Percentiles rank a stretch among this genome's conserved stretches.
phyloP scores from a whole-genome alignment of 2,797 vertebrate genomes.

The Octomys mimax region DNA sequence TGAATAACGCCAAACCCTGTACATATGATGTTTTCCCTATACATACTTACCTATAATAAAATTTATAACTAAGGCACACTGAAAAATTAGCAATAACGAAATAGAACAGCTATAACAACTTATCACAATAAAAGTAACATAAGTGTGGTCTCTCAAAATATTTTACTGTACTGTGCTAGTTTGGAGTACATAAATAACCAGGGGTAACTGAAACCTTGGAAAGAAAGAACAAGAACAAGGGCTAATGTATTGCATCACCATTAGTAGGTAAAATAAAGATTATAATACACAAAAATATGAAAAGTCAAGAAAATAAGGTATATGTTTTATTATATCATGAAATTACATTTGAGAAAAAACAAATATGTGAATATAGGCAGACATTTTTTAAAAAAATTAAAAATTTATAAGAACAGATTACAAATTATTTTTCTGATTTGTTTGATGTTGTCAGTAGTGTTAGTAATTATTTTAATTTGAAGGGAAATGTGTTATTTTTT shows the following conservation, averaged over 20 bases:
- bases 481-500: not conserved
- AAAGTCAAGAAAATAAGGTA: slow-evolving; percentile 29
- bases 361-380: not conserved
- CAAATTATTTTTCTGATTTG: slow-evolving; percentile 18
- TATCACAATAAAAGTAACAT: not conserved
- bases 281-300: not conserved
- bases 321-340: not conserved
- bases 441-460: slow-evolving; percentile 13
- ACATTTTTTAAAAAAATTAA: not conserved
- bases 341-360: not conserved
- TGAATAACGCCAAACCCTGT: not conserved
- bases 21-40: not conserved
- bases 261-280: not conserved
- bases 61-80: not conserved
- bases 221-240: not conserved
- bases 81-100: not conserved
- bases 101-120: not conserved
- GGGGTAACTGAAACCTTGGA: not conserved
- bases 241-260: not conserved
- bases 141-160: not conserved
- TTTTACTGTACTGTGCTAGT: not conserved
- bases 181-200: not conserved
- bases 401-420: not conserved
- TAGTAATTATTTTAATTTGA: slow-evolving; percentile 24
- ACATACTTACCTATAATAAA: not conserved